phyloP scores from a whole-genome alignment of 1,140 invertebrate genomes.

The Drosophila micromelanica region DNA sequence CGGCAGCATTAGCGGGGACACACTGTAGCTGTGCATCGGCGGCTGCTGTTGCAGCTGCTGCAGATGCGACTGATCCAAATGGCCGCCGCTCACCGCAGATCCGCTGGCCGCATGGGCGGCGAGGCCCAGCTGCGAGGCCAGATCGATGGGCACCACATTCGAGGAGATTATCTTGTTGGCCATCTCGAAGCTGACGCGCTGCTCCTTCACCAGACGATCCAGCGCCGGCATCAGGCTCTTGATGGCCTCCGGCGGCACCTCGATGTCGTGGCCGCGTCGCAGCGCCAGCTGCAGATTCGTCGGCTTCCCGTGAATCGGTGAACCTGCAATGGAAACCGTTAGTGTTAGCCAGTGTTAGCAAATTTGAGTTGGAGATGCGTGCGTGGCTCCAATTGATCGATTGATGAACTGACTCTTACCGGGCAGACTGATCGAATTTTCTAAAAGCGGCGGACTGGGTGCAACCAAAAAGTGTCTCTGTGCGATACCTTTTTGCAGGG shows the following conservation, averaged over 20 bases:
- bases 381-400: slow-evolving; percentile 1
- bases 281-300: slow-evolving; percentile 57
- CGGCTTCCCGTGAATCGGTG: slow-evolving; percentile 87
- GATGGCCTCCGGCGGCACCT: slow-evolving; percentile 77
- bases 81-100: slow-evolving; percentile 66
- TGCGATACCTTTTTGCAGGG: slow-evolving; percentile 87
- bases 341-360: too few species aligned
- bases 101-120: slow-evolving; percentile 70
- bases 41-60: slow-evolving; percentile 55
- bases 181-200: slow-evolving; percentile 81
- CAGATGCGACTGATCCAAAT: slow-evolving; percentile 64
- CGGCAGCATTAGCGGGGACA: slow-evolving; percentile 71
- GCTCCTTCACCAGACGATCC: slow-evolving; percentile 84
- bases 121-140: slow-evolving; percentile 81
- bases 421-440: slow-evolving; percentile 84
- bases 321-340: slow-evolving; percentile 84
- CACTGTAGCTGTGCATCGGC: slow-evolving; percentile 66
- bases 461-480: slow-evolving; percentile 85
- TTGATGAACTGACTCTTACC: slow-evolving; percentile 56
- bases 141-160: slow-evolving; percentile 84
- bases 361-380: too few species aligned
- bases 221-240: slow-evolving; percentile 81
- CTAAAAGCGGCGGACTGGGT: slow-evolving; percentile 85
- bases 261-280: slow-evolving; percentile 76
- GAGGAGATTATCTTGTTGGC: slow-evolving; percentile 84